phyloP scores from a whole-genome alignment of 2,888 invertebrate genomes.

The Mesoligia furuncula region DNA sequence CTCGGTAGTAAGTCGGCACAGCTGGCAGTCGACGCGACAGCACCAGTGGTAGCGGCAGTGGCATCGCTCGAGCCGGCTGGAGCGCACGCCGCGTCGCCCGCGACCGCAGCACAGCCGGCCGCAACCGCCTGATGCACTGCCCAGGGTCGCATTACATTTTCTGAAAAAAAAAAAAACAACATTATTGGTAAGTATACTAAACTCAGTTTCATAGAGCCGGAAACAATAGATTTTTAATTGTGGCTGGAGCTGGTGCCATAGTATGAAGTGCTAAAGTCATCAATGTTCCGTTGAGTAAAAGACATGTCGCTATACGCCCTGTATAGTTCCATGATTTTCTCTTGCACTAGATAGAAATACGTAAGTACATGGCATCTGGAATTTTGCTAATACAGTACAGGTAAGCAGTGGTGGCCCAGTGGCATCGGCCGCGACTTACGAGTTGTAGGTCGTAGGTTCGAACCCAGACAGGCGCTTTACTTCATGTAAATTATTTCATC shows the following conservation, averaged over 20 bases:
- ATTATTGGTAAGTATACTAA: background rate
- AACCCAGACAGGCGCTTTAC: no score
- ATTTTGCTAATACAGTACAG: no score
- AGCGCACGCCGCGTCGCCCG: constrained; percentile 93
- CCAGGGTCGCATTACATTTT: constrained; percentile 93
- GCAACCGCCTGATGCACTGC: constrained; percentile 93
- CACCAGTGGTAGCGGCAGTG: constrained; percentile 96
- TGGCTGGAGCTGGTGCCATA: background rate
- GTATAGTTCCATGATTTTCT: background rate
- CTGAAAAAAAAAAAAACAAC: constrained; percentile 81
- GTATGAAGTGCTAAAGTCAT: background rate
- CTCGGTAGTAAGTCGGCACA: constrained; percentile 93
- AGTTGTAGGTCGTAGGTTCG: no score
- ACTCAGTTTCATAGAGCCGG: background rate
- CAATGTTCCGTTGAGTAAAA: background rate
- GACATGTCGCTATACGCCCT: background rate
- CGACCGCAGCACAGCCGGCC: constrained; percentile 96
- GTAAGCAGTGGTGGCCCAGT: no score
- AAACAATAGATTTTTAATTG: background rate
- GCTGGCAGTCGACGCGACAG: constrained; percentile 96
- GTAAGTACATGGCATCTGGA: no score
- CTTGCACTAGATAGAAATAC: background rate
- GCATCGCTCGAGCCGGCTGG: constrained; percentile 93
- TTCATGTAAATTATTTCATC: no score
- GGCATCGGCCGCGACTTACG: no score